phyloP scores from a whole-genome alignment of 2,888 invertebrate species.

The Eristalis tenax region DNA sequence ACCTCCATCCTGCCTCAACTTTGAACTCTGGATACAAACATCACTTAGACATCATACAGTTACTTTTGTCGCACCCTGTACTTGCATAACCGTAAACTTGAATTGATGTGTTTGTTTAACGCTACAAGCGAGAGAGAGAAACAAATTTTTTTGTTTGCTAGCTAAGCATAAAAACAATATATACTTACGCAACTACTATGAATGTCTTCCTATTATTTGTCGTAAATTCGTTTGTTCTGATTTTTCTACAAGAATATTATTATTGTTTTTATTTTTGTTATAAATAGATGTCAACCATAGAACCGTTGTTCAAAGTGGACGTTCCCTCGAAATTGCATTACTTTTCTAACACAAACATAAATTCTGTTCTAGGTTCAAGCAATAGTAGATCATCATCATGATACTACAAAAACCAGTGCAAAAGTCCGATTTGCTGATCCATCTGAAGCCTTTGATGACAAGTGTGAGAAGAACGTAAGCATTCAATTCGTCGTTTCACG shows the following conservation, averaged over 20 bases:
- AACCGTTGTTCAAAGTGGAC: constrained; percentile 30
- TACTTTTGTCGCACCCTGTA: background rate
- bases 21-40: background rate
- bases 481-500: background rate
- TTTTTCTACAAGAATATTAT: constrained; percentile 18
- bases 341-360: background rate
- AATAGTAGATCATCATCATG: constrained; percentile 95
- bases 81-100: background rate
- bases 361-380: constrained; percentile 89
- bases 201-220: constrained; percentile 18
- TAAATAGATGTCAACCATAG: background rate
- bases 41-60: background rate
- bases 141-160: background rate
- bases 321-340: background rate
- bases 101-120: background rate
- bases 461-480: constrained; percentile 62
- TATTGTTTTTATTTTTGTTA: background rate
- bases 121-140: background rate
- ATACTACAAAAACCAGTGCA: constrained; percentile 88
- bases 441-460: constrained; percentile 61
- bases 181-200: background rate
- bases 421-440: constrained; percentile 94
- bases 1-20: no score
- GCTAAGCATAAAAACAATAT: background rate
- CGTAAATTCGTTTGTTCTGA: constrained; percentile 34